Percentiles rank a stretch among this genome's conserved stretches.
Evolutionary conservation across 1,140 invertebrate species (phyloP).

Genomic region (Aphaenogaster floridana): DNA sequence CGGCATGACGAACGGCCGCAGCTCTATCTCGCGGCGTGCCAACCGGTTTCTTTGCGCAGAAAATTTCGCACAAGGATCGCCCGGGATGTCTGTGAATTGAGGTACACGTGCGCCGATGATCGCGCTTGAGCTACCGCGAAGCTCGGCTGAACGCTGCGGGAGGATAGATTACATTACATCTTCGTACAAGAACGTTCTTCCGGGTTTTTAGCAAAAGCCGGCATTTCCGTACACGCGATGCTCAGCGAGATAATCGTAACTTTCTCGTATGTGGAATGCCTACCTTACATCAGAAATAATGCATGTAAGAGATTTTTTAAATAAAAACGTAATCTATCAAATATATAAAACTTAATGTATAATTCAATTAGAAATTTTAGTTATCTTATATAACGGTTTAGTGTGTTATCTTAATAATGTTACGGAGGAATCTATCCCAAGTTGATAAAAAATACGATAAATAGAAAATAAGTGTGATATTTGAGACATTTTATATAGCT

Average conservation of each 20-base stretch:
- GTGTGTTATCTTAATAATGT: neutral
- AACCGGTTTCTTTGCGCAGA: constrained; percentile 66
- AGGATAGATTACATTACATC: constrained; percentile 64
- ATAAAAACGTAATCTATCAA: neutral
- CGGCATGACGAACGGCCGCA: constrained; percentile 61
- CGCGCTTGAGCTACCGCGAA: constrained; percentile 25
- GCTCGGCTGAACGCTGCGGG: constrained; percentile 22
- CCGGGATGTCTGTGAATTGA: constrained; percentile 63
- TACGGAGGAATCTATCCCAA: neutral
- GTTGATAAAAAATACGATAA: neutral
- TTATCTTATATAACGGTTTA: neutral
- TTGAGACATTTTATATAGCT: neutral
- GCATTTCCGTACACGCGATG: constrained; percentile 22
- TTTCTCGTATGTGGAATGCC: neutral
- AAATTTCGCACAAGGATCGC: constrained; percentile 63
- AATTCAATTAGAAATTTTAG: neutral
- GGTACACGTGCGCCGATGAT: constrained; percentile 64
- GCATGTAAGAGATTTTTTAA: neutral
- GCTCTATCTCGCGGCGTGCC: constrained; percentile 41
- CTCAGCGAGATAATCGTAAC: neutral
- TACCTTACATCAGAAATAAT: neutral
- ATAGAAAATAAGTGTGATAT: neutral
- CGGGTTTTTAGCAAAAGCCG: constrained; percentile 38
- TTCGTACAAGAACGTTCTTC: constrained; percentile 48
- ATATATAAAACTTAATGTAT: neutral